A percentile compares a stretch with the other conserved stretches of the same genome.
These are phyloP conservation scores for Ceyx erithaca DNA, from an alignment of 2,797 vertebrate genomes.

Conservation along the genomic window DNA sequence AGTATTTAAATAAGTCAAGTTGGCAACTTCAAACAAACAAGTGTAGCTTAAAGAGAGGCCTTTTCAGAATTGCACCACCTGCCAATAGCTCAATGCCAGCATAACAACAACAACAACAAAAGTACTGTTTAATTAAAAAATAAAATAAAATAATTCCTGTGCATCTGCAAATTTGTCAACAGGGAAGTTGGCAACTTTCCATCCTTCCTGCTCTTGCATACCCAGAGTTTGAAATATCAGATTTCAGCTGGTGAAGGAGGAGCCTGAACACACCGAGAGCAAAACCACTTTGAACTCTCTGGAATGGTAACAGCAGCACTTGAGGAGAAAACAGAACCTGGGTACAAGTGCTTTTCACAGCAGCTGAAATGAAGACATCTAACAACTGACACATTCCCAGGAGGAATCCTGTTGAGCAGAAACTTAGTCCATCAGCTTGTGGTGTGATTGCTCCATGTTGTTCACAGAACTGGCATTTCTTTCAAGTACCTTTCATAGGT, in stretches of 20 bases:
- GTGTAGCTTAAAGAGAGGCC: not conserved
- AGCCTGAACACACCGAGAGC: not conserved
- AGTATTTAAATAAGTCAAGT: not conserved
- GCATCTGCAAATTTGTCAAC: slow-evolving; percentile 20
- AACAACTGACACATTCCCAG: slow-evolving; percentile 10
- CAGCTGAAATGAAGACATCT: slow-evolving; percentile 11
- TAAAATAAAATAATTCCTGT: not conserved
- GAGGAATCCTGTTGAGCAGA: not conserved
- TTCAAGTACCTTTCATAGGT: not conserved
- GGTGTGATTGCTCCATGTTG: not conserved
- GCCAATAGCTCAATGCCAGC: not conserved
- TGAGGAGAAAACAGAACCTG: not conserved
- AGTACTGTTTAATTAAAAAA: not conserved
- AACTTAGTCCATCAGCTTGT: not conserved
- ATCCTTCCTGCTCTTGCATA: not conserved
- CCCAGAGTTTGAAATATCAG: not conserved
- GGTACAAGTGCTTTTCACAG: not conserved
- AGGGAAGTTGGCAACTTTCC: not conserved
- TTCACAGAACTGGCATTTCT: not conserved
- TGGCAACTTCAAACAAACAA: slow-evolving; percentile 13
- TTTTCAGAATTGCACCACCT: not conserved
- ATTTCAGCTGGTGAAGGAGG: slow-evolving; percentile 7
- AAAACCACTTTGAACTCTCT: not conserved
- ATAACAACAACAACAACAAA: not conserved
- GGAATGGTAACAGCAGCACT: not conserved